These are phyloP conservation scores for Gymnorhina tibicen DNA, from an alignment of 2,113 vertebrate species.

Conservation along the genomic window DNA sequence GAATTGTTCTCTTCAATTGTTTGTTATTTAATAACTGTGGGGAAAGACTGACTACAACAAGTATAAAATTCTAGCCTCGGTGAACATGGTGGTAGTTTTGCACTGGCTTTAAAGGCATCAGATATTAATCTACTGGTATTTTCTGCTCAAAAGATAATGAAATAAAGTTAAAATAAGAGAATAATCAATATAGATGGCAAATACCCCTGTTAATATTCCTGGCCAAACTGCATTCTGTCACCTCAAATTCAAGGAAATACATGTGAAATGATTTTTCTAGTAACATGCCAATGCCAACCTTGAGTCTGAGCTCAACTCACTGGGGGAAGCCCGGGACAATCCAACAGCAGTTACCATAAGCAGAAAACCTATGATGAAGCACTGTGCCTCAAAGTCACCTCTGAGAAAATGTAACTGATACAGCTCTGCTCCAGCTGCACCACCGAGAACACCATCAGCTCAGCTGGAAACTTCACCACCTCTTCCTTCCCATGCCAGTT, in stretches of 20 bases:
- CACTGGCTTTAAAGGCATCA: neutral
- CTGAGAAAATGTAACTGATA: neutral
- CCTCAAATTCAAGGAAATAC: neutral
- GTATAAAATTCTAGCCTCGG: neutral
- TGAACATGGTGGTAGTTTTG: neutral
- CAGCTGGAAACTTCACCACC: neutral
- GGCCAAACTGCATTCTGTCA: neutral
- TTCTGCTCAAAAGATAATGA: neutral
- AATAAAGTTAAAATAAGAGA: neutral
- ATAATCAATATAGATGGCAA: neutral
- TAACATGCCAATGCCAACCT: neutral
- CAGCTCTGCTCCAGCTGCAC: neutral
- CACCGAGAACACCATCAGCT: neutral
- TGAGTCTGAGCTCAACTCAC: neutral
- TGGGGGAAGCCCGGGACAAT: neutral
- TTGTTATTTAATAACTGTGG: slow-evolving; percentile 33
- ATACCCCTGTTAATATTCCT: neutral
- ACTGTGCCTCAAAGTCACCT: neutral
- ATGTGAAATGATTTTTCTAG: neutral
- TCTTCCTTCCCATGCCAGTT: neutral
- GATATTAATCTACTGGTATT: neutral
- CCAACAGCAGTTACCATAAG: neutral
- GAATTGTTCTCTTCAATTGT: slow-evolving; percentile 11
- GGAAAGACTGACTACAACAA: neutral
- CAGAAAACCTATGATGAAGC: neutral